Base-by-base conservation (phyloP, 2,888 invertebrate genomes). In the Auanema freiburgensis region DNA sequence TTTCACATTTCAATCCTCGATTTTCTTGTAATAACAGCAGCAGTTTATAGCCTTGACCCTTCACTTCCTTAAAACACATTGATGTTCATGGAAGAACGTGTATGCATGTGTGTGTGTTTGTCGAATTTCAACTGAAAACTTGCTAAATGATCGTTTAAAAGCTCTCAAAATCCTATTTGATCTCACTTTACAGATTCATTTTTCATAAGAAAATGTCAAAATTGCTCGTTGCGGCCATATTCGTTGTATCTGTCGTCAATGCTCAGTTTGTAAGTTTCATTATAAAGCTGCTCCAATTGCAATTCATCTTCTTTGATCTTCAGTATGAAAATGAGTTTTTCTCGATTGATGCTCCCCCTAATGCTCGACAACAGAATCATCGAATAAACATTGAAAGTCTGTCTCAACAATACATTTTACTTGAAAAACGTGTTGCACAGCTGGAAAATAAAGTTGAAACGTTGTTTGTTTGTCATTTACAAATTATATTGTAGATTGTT, bases 401-500 rank as follows among this genome's bases (percentile, higher is more conserved):
- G 6, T 18, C 21, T 5, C 46, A 46, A 1, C 46, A 46, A 18
- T 46, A 18, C 46, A 46, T 33, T 33, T 33, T 33, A 33, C 33
- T 33, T 8, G 33, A 33, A 33, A 33, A 33, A 33, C 33, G 33
- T 33, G 33, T 33, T 46, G 21, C 21, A 18, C 46, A 46, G 18
- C 51, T 69, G 52, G 61, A 56, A 44, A 59, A 63, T 41, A 63
- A 58, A 60, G 63, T 69, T 40, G 11, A 46, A 46, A 46, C 11
- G 16, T 2, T 21, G 33, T 33, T 33, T 33, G 33, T 33, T 33
- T 33, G 11, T 18, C 2, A 46, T 46, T 53, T 16, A 24, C 1
- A 53, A 57, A 57, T 23, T 52, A 14, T 18, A 3, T 52, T 63
- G 23, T 43, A 63, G 63, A 44, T 65, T 12, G 57, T 57, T 21